A percentile compares a stretch with the other conserved stretches of the same genome.
phyloP scores from a whole-genome alignment of 2,113 vertebrate species.

The Crotalus tigris region DNA sequence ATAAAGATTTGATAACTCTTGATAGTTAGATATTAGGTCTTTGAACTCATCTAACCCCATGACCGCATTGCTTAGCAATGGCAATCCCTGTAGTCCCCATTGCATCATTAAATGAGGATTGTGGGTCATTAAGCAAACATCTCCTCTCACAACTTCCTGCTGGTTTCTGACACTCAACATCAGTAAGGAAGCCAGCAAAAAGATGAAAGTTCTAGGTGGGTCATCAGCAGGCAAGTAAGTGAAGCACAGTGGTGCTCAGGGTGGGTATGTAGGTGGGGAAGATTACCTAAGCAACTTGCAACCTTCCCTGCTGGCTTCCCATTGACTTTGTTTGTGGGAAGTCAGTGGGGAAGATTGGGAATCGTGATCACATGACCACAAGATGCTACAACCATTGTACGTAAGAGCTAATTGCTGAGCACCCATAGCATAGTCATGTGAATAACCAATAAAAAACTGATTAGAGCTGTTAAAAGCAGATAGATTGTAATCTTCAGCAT shows the following conservation, averaged over 20 bases:
- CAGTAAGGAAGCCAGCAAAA: not conserved
- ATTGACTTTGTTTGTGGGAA: not conserved
- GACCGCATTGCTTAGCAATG: not conserved
- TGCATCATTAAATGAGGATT: not conserved
- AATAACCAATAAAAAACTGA: constrained; percentile 55
- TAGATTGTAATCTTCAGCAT: constrained; percentile 45
- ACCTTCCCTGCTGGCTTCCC: not conserved
- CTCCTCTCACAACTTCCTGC: not conserved
- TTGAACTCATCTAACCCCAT: not conserved
- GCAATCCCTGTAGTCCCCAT: not conserved
- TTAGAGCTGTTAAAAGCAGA: constrained; percentile 44
- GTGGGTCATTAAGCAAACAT: not conserved
- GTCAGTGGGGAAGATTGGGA: not conserved
- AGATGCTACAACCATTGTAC: not conserved
- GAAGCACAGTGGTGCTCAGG: not conserved
- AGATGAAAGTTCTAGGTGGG: not conserved
- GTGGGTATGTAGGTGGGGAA: not conserved
- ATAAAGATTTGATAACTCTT: not conserved
- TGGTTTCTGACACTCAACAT: not conserved
- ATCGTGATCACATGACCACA: not conserved
- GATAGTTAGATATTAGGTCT: not conserved
- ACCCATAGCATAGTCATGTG: not conserved
- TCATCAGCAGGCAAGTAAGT: not conserved
- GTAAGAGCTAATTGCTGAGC: not conserved
- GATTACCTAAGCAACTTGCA: too few species aligned